Conservation (phyloP, 2,888 invertebrate species). For the Chesias legatella region DNA sequence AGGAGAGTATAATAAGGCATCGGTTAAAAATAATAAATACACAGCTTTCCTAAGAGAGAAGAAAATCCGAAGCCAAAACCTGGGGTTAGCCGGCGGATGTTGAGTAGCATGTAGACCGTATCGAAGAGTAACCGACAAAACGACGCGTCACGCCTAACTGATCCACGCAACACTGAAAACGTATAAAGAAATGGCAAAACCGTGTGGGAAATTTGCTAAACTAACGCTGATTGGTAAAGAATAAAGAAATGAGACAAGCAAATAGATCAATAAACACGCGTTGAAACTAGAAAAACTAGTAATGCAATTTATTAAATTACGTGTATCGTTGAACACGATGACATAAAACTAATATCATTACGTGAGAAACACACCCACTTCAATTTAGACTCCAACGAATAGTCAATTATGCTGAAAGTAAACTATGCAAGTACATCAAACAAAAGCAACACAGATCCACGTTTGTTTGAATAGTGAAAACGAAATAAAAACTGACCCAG, state of each 20-base stretch:
- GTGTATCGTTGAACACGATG: slow-evolving; percentile 30
- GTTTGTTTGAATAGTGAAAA: slow-evolving; percentile 67
- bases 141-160: slow-evolving; percentile 70
- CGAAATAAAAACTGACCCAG: slow-evolving; percentile 62
- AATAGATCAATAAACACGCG: slow-evolving; percentile 12
- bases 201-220: slow-evolving; percentile 49
- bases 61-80: slow-evolving; percentile 54
- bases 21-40: slow-evolving; percentile 37
- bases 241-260: slow-evolving; percentile 22
- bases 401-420: slow-evolving; percentile 43
- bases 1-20: slow-evolving; percentile 25
- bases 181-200: slow-evolving; percentile 43
- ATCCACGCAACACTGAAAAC: slow-evolving; percentile 60
- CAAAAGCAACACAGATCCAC: slow-evolving; percentile 35
- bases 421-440: slow-evolving; percentile 32
- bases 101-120: slow-evolving; percentile 70
- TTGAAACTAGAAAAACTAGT: slow-evolving; percentile 10
- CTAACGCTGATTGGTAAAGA: slow-evolving; percentile 29
- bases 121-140: slow-evolving; percentile 71
- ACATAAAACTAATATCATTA: slow-evolving; percentile 32
- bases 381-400: slow-evolving; percentile 25
- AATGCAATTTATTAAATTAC: slow-evolving; percentile 14
- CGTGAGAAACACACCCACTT: slow-evolving; percentile 31
- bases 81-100: slow-evolving; percentile 64
- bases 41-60: slow-evolving; percentile 42